Conservation (phyloP, 2,797 vertebrate species). For the Gobionotothen gibberifrons region DNA sequence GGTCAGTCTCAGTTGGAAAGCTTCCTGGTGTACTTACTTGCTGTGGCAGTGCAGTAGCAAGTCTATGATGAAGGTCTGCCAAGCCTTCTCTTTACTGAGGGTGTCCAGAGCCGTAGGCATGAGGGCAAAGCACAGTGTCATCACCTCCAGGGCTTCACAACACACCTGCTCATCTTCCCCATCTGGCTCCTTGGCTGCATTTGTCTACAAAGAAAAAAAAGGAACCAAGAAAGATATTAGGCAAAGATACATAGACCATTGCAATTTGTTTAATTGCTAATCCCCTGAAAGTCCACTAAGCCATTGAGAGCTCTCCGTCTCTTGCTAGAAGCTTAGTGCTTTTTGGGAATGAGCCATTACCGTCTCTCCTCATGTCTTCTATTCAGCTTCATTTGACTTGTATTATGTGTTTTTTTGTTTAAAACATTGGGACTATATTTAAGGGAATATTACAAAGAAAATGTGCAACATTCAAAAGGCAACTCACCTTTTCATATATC, state of each 20-base stretch:
- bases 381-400: neutral
- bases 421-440: neutral
- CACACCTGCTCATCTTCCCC: constrained; percentile 98
- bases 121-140: constrained; percentile 98
- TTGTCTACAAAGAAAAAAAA: constrained; percentile 84
- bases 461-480: neutral
- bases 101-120: constrained; percentile 97
- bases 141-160: constrained; percentile 98
- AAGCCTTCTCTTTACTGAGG: constrained; percentile 98
- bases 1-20: neutral
- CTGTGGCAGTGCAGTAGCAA: constrained; percentile 98
- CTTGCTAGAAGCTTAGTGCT: neutral
- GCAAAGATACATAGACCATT: neutral
- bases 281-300: neutral
- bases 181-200: constrained; percentile 95
- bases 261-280: neutral
- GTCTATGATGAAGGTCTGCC: constrained; percentile 99
- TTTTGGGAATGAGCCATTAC: neutral
- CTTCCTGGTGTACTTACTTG: constrained; percentile 85
- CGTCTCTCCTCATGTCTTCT: neutral
- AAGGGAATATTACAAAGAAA: neutral
- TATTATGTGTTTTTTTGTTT: neutral
- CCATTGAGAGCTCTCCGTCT: neutral
- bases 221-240: neutral
- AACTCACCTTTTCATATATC: constrained; percentile 96